Evolutionary conservation across 2,797 vertebrate species (phyloP).

Genomic region (Carduelis carduelis): DNA sequence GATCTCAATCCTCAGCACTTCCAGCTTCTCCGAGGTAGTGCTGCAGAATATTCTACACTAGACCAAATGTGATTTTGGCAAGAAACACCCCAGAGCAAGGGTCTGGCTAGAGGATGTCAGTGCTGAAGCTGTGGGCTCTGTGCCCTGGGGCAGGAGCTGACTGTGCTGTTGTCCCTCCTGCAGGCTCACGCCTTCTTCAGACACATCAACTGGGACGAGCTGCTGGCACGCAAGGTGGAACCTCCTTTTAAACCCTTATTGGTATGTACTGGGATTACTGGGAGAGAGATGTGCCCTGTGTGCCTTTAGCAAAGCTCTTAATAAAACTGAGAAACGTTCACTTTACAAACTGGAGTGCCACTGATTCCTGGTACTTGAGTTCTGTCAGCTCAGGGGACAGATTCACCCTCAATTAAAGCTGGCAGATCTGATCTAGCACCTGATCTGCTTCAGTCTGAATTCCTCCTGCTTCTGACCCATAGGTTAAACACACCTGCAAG

Average conservation of each 20-base stretch:
- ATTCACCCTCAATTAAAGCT: neutral
- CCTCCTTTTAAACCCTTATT: conserved; percentile 96
- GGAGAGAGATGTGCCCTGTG: neutral
- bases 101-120: neutral
- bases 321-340: neutral
- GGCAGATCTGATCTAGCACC: neutral
- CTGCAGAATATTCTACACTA: neutral
- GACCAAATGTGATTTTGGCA: neutral
- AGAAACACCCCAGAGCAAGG: neutral
- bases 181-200: conserved; percentile 93
- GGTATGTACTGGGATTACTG: conserved; percentile 74
- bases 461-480: neutral
- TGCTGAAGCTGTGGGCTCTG: neutral
- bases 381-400: neutral
- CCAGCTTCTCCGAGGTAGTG: neutral
- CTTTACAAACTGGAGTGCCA: neutral
- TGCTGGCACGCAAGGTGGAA: conserved; percentile 94
- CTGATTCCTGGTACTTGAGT: neutral
- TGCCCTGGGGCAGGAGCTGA: neutral
- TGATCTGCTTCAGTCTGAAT: neutral
- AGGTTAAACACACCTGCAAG: neutral
- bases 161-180: neutral
- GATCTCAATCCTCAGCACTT: neutral
- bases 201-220: conserved; percentile 95
- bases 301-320: neutral